Percentiles rank a stretch among this genome's conserved stretches.
Conservation (phyloP, 1,140 invertebrate species). For the Adelges cooleyi region DNA sequence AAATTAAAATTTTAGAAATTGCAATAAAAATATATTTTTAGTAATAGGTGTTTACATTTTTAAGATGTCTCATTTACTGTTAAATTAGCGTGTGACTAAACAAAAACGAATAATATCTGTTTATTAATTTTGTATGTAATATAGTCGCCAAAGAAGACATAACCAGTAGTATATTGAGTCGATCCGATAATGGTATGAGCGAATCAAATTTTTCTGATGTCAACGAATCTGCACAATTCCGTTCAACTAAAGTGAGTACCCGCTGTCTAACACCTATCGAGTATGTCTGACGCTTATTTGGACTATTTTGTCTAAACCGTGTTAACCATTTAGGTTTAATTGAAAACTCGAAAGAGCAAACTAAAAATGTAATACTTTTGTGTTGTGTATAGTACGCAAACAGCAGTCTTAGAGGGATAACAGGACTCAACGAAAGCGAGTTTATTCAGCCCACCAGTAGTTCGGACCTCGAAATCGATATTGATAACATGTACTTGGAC, state of each 20-base stretch:
- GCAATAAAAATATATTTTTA: too few species aligned
- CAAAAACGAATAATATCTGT: too few species aligned
- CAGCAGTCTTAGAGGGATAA: background rate
- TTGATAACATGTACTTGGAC: slow-evolving; percentile 41
- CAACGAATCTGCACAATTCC: background rate
- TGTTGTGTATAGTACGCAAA: slow-evolving; percentile 9
- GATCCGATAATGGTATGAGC: background rate
- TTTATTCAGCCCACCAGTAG: background rate
- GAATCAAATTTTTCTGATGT: background rate
- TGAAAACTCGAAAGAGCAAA: background rate
- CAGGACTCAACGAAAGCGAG: background rate
- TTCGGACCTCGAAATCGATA: too few species aligned
- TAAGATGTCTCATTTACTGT: too few species aligned
- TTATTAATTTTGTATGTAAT: too few species aligned
- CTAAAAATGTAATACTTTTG: background rate
- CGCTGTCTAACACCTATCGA: too few species aligned
- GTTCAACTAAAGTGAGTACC: slow-evolving; percentile 5
- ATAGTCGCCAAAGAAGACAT: background rate
- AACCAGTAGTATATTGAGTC: background rate
- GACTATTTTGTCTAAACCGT: too few species aligned
- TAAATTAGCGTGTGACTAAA: too few species aligned
- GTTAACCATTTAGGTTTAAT: background rate
- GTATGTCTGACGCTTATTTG: too few species aligned
- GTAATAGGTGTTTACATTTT: too few species aligned
- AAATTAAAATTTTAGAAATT: too few species aligned